Evolutionary conservation across 2,888 invertebrate species (phyloP), one percentile per base, ranked within the genome.

Genomic region (Lymantria dispar): DNA sequence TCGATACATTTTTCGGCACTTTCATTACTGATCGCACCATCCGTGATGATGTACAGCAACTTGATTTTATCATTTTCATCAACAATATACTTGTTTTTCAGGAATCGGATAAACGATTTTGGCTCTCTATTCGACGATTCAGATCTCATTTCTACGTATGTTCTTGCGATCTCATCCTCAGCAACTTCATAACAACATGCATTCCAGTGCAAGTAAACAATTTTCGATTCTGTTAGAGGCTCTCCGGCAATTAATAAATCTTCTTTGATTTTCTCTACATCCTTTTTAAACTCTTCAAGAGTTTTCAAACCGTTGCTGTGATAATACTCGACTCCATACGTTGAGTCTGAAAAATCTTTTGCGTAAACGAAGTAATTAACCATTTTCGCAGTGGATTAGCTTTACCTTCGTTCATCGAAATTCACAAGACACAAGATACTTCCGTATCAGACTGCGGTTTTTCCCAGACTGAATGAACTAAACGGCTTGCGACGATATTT

Each of bases 191-290:
- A 46, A 54, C 73, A 72, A 3, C 9, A 7, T 41, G 57, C 2
- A 5, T 70, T 68, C 73, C 74, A 75, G 48, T 75, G 72, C 41
- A 75, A 64, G 44, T 73, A 74, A 52, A 75, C 39, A 11, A 66
- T 62, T 62, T 60, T 63, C 0, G 58, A 66, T 54, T 66, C 54
- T 48, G 50, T 58, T 22, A 38, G 33, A 13, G 52, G 45, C 56
- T 31, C 43, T 31, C 12, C 7, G 29, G 51, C 51, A 33, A 15
- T 11, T 47, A 40, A 30, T 45, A n/a, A n/a, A n/a, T 52, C 38
- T 53, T 39, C 54, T 14, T 66, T 54, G 0, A 69, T 61, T 52
- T 48, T 60, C 56, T 65, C 57, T 8, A 70, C 63, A n/a, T 69
- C 58, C 14, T 7, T 31, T 63, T 68, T 65, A 43, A 72, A 72